A percentile compares a stretch with the other conserved stretches of the same genome.
Conservation (phyloP, 2,113 vertebrate species). For the Nicator chloris region DNA sequence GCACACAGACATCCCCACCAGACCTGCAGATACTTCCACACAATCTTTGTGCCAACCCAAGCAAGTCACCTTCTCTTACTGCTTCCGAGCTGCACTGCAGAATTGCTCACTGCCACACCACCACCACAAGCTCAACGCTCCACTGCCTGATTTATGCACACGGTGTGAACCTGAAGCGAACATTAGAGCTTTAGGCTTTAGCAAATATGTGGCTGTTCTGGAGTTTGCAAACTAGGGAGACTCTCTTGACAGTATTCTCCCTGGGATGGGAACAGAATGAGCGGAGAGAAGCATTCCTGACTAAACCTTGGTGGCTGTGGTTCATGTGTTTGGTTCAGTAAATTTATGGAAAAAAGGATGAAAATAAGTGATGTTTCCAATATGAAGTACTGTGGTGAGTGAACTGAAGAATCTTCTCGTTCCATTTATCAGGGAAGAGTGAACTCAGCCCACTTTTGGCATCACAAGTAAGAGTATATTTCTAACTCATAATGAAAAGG, state of each 20-base stretch:
- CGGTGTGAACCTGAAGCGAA: accelerated
- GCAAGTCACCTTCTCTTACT: not conserved
- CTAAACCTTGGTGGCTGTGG: not conserved
- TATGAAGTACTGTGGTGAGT: not conserved
- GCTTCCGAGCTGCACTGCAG: not conserved
- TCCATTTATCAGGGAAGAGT: not conserved
- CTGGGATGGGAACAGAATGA: not conserved
- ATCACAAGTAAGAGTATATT: not conserved
- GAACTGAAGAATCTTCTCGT: not conserved
- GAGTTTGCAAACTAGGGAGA: not conserved
- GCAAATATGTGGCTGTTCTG: not conserved
- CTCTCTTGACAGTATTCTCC: not conserved
- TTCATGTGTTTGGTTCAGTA: not conserved
- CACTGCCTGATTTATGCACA: not conserved
- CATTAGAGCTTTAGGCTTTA: not conserved
- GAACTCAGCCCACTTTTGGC: conserved; percentile 42
- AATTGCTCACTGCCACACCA: not conserved
- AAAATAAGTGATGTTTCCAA: not conserved
- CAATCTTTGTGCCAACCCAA: not conserved
- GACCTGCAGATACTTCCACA: not conserved
- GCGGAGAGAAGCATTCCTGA: not conserved
- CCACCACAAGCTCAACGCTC: accelerated
- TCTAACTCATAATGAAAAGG: not conserved
- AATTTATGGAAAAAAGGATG: not conserved
- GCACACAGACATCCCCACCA: accelerated